phyloP scores from a whole-genome alignment of 2,888 invertebrate genomes.

The Hirtodrosophila trivittata region DNA sequence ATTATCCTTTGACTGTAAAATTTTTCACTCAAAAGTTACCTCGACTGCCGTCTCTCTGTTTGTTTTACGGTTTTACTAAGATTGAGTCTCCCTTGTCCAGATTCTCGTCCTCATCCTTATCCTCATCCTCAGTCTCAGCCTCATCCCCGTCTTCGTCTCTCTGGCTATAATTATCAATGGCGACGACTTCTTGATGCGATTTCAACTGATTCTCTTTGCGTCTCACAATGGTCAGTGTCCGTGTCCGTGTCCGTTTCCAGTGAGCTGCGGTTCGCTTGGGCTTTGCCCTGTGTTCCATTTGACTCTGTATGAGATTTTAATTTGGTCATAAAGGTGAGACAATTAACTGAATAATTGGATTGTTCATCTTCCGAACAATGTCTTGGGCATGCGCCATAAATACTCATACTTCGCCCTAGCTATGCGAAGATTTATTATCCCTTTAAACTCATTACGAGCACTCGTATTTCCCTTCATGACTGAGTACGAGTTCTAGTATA shows the following conservation, averaged over 20 bases:
- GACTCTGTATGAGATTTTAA: conserved; percentile 81
- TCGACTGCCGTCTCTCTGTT: conserved; percentile 47
- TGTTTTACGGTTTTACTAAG: conserved; percentile 63
- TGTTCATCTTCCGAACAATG: conserved; percentile 69
- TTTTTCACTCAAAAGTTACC: conserved; percentile 71
- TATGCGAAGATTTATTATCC: conserved; percentile 32
- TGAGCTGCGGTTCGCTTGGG: conserved; percentile 7
- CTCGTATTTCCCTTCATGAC: background rate
- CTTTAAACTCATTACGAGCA: conserved; percentile 49
- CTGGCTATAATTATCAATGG: conserved; percentile 71
- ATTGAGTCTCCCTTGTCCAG: conserved; percentile 39
- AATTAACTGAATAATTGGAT: conserved; percentile 83
- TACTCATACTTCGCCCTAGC: conserved; percentile 6
- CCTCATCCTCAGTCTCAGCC: conserved; percentile 7
- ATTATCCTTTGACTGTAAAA: conserved; percentile 83
- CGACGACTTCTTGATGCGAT: conserved; percentile 83
- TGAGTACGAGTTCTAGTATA: too few species aligned
- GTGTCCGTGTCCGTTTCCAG: conserved; percentile 1
- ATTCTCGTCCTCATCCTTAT: conserved; percentile 14
- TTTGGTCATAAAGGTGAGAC: conserved; percentile 82
- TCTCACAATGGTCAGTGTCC: conserved; percentile 56
- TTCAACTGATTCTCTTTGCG: conserved; percentile 54
- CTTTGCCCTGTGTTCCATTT: conserved; percentile 59
- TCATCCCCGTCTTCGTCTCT: conserved; percentile 25
- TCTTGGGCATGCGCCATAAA: conserved; percentile 39